These are phyloP conservation scores for Hylia prasina DNA, from an alignment of 2,113 vertebrate species.

Conservation along the genomic window DNA sequence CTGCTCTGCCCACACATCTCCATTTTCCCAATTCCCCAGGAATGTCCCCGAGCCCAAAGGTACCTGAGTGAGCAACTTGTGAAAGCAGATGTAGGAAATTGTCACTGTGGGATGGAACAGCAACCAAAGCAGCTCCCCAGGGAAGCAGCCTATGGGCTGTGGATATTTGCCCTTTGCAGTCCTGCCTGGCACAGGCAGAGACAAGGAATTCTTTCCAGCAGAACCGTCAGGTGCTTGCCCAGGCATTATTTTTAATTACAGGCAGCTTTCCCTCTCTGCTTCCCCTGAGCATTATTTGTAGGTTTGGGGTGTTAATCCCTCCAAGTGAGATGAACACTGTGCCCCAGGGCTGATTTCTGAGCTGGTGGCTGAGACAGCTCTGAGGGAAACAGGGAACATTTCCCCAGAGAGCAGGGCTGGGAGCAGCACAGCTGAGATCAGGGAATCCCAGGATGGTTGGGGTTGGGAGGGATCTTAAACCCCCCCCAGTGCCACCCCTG, in stretches of 20 bases:
- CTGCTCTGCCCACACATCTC: neutral
- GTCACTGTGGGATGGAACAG: neutral
- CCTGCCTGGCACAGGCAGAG: neutral
- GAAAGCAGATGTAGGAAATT: neutral
- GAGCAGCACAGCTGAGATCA: neutral
- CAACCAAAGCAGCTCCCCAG: neutral
- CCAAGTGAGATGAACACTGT: neutral
- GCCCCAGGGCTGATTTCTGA: neutral
- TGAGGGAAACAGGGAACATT: neutral
- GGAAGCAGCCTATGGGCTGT: neutral
- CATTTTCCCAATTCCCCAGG: rapidly evolving
- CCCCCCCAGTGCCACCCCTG: neutral
- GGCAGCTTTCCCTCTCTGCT: neutral
- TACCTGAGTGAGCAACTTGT: neutral
- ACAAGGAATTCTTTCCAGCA: neutral
- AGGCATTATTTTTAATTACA: neutral
- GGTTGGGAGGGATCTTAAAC: neutral
- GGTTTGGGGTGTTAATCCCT: neutral
- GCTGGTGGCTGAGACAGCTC: neutral
- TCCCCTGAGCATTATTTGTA: neutral
- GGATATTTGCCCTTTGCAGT: neutral
- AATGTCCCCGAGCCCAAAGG: neutral
- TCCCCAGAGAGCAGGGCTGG: neutral
- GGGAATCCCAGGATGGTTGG: neutral
- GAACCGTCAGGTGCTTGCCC: neutral